Base-by-base conservation (phyloP, 2,888 invertebrate species). In the Eilema depressum region DNA sequence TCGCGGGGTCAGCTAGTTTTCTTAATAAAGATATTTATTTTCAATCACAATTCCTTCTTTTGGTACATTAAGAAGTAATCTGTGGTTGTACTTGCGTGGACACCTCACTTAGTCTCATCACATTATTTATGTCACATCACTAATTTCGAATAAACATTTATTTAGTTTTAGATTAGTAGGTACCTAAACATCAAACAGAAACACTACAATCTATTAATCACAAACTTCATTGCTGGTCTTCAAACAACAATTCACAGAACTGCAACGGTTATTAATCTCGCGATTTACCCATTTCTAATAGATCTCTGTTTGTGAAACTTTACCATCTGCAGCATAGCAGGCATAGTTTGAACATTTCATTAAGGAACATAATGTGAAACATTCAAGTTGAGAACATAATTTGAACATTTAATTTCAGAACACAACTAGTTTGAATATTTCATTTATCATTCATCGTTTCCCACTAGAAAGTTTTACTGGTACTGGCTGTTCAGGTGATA, bases 201-300 rank as follows among this genome's bases (percentile, higher is more conserved):
- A 20, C 4, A 59, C 26, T 25, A 30, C 61, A 23, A 57, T 66
- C 28, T 41, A 74, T 71, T 56, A 74, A 74, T 70, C 69, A 70
- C 57, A 7, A 65, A 57, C 37, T 26, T 30, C 25, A 56, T 56
- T 26, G 56, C 56, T 28, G 63, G 63, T 56, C 26, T 59, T 41
- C 23, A 67, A 63, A 67, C 10, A 25, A 57, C 64, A 67, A 23
- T 64, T 64, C 67, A 53, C 59, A 68, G 60, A 67, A 61, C 63
- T 72, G 69, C 70, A 76, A 66, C 33, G 37, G 63, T 72, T 73
- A 81, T 81, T 75, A 73, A 73, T 75, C 63, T 71, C 72, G 37
- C 57, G 77, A 70, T 37, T n/a, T 69, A 70, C 59, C 67, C 79
- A 79, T 79, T 69, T 79, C 79, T 23, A 82, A 80, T 79, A 76